Evolutionary conservation across 2,113 vertebrate genomes (phyloP).

Genomic region (Eolophus roseicapilla): DNA sequence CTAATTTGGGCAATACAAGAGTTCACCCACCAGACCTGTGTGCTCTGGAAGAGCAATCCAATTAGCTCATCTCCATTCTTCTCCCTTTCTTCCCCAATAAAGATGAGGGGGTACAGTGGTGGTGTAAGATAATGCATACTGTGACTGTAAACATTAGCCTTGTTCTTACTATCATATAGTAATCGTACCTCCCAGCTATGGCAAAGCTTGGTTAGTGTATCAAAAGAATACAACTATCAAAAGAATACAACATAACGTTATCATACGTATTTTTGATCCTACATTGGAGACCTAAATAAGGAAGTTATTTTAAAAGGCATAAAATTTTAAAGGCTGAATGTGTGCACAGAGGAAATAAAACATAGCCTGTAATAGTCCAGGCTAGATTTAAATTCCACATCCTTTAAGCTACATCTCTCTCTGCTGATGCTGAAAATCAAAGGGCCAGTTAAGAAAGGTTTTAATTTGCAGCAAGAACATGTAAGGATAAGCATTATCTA

Average conservation of each 20-base stretch:
- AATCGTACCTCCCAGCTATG: not conserved
- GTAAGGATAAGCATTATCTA: not conserved
- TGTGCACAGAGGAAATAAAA: not conserved
- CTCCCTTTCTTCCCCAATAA: not conserved
- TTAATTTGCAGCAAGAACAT: not conserved
- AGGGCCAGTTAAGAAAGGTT: not conserved
- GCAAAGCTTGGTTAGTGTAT: not conserved
- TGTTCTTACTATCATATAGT: not conserved
- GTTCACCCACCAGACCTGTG: not conserved
- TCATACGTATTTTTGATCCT: not conserved
- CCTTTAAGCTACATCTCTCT: not conserved
- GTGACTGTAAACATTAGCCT: not conserved
- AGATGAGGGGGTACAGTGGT: not conserved
- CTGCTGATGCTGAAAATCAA: not conserved
- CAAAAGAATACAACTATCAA: not conserved
- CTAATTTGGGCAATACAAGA: not conserved
- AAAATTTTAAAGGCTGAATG: not conserved
- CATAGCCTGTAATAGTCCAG: not conserved
- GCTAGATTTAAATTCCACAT: not conserved
- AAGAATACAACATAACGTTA: not conserved
- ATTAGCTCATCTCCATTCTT: not conserved
- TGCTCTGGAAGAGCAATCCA: not conserved
- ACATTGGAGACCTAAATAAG: not conserved
- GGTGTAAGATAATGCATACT: not conserved
- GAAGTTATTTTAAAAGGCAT: not conserved